These are phyloP conservation scores for Ornithoptera alexandrae DNA, from an alignment of 2,888 invertebrate genomes.

Conservation along the genomic window DNA sequence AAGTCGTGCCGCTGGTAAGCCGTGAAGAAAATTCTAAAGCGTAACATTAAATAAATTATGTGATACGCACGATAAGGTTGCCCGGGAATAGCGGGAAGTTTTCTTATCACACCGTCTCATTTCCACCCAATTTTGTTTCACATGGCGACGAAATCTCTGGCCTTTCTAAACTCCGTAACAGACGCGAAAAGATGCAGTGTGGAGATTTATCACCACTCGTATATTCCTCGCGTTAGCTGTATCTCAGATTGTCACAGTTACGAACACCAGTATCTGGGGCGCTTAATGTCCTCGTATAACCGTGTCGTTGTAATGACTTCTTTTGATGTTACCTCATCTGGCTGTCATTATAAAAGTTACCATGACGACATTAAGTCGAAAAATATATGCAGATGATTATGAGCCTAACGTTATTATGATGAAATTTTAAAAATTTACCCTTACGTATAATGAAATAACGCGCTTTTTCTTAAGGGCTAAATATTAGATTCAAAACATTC, in stretches of 20 bases:
- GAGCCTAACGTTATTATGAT: constrained; percentile 46
- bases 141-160: constrained; percentile 50
- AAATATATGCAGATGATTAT: constrained; percentile 59
- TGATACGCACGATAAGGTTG: constrained; percentile 21
- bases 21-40: constrained; percentile 11
- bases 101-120: constrained; percentile 64
- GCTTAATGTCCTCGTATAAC: constrained; percentile 69
- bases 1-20: not conserved
- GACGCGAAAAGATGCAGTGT: constrained; percentile 49
- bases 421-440: constrained; percentile 1
- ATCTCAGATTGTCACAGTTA: constrained; percentile 70
- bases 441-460: constrained; percentile 30
- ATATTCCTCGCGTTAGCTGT: constrained; percentile 73
- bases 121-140: constrained; percentile 66
- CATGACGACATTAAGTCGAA: constrained; percentile 57
- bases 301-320: constrained; percentile 64
- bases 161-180: constrained; percentile 54
- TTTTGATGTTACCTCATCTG: constrained; percentile 58
- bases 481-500: not conserved
- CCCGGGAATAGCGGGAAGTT: constrained; percentile 13
- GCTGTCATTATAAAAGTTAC: constrained; percentile 66
- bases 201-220: constrained; percentile 69
- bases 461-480: not conserved
- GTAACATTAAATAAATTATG: constrained; percentile 28
- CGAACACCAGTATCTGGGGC: constrained; percentile 54